These are phyloP conservation scores for Callinectes sapidus DNA, from an alignment of 2,888 invertebrate genomes.

Conservation along the genomic window DNA sequence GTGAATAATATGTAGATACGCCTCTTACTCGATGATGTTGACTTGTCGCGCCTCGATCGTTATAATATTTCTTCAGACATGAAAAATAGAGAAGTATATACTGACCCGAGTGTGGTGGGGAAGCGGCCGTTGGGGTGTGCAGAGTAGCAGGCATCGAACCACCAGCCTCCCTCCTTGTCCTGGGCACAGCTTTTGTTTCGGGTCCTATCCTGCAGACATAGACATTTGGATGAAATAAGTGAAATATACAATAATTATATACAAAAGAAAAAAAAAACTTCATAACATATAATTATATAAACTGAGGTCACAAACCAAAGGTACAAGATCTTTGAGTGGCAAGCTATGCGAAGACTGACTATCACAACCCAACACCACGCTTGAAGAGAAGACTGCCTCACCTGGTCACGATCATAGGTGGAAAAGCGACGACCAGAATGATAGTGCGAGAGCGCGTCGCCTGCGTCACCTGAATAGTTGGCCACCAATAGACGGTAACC, in stretches of 20 bases:
- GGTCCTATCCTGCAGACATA: constrained; percentile 45
- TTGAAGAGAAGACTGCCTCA: background rate
- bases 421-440: constrained; percentile 62
- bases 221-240: background rate
- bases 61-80: too few species aligned
- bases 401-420: constrained; percentile 61
- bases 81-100: too few species aligned
- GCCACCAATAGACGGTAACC: constrained; percentile 57
- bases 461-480: constrained; percentile 64
- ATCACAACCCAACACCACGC: background rate
- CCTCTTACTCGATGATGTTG: too few species aligned
- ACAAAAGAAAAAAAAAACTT: too few species aligned
- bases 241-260: background rate
- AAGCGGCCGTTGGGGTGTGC: constrained; percentile 62
- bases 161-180: constrained; percentile 66
- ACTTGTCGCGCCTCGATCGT: too few species aligned
- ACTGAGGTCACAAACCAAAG: background rate
- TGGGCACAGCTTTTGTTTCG: constrained; percentile 59
- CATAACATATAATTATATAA: background rate
- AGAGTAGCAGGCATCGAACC: constrained; percentile 67
- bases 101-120: constrained; percentile 38
- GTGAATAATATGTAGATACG: too few species aligned
- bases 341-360: background rate
- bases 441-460: constrained; percentile 58
- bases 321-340: background rate